A percentile compares a stretch with the other conserved stretches of the same genome.
Evolutionary conservation across 2,113 vertebrate species (phyloP).

Genomic region (Sitta europaea): DNA sequence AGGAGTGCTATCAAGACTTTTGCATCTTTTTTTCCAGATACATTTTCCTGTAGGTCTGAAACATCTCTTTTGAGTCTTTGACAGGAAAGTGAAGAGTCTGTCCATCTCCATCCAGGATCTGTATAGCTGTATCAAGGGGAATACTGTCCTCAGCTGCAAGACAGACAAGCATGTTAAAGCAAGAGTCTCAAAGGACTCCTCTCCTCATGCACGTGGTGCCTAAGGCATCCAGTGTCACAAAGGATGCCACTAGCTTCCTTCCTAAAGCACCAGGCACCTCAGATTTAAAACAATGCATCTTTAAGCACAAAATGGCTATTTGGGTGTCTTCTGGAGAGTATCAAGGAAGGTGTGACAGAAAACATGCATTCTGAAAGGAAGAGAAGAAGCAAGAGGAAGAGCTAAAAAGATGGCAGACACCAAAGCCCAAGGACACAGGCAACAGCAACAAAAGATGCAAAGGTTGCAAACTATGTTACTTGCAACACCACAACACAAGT

Average conservation of each 20-base stretch:
- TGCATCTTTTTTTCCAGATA: conserved; percentile 74
- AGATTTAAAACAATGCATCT: neutral
- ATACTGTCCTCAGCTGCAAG: conserved; percentile 53
- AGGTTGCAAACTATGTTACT: neutral
- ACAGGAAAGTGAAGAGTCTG: conserved; percentile 21
- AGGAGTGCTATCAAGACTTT: conserved; percentile 50
- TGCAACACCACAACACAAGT: neutral
- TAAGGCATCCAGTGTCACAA: neutral
- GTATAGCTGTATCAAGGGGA: conserved; percentile 60
- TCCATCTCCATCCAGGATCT: conserved; percentile 56
- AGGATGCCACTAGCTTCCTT: neutral
- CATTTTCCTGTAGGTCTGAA: conserved; percentile 71
- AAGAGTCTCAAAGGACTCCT: neutral
- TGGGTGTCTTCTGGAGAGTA: neutral
- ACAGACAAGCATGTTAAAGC: conserved; percentile 11
- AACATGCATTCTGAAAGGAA: neutral
- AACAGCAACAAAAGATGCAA: neutral
- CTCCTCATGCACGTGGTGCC: neutral
- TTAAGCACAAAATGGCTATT: neutral
- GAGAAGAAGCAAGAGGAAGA: neutral
- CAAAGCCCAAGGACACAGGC: neutral
- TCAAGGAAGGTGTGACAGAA: neutral
- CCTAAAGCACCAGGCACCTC: neutral
- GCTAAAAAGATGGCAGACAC: neutral
- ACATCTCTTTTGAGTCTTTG: conserved; percentile 71